These are phyloP conservation scores for Monopterus albus DNA, from an alignment of 2,113 vertebrate species.

Conservation along the genomic window DNA sequence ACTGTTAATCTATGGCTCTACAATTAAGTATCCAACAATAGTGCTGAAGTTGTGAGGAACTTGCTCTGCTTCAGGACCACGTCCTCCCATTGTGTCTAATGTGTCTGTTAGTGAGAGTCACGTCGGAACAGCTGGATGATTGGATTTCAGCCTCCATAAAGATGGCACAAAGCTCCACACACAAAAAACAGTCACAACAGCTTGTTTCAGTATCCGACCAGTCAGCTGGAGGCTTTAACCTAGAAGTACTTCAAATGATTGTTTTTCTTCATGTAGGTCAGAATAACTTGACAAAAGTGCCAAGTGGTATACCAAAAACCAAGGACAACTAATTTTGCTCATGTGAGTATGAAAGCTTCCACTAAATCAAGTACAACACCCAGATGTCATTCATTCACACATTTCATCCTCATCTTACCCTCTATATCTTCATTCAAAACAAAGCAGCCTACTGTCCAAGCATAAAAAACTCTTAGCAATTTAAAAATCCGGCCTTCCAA, in stretches of 20 bases:
- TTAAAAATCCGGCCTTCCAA: no score
- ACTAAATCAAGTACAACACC: no score
- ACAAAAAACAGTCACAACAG: not conserved
- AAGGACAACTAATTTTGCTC: not conserved
- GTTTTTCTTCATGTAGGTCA: not conserved
- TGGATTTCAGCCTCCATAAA: slow-evolving; percentile 36
- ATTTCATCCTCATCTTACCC: not conserved
- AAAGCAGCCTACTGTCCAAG: no score
- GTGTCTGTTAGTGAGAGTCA: not conserved
- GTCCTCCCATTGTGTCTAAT: not conserved
- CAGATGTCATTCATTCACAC: not conserved
- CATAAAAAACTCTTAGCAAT: no score
- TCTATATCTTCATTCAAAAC: not conserved
- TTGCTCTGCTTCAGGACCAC: not conserved
- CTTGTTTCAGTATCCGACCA: not conserved
- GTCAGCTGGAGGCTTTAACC: not conserved
- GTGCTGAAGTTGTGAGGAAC: not conserved
- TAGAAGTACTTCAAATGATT: not conserved
- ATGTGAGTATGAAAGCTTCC: not conserved
- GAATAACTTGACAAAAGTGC: no score
- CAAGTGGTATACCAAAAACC: not conserved
- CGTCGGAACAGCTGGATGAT: slow-evolving; percentile 1
- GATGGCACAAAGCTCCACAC: slow-evolving; percentile 1
- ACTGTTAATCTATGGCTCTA: no score
- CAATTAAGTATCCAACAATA: not conserved